Evolutionary conservation across 2,797 vertebrate species (phyloP).

Genomic region (Pyrocephalus nanus): DNA sequence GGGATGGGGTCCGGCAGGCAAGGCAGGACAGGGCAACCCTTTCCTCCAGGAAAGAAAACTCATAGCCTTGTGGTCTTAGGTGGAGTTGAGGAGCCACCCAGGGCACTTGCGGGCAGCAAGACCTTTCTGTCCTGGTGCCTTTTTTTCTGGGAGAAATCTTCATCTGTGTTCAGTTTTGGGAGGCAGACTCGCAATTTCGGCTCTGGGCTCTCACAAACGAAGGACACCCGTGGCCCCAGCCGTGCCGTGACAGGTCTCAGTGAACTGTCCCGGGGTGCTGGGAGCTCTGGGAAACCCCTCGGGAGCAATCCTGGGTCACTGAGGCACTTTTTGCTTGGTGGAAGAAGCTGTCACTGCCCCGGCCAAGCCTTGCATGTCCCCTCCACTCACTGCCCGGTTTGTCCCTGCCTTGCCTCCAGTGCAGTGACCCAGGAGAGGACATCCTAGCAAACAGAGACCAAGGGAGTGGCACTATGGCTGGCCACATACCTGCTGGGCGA

Average conservation of each 20-base stretch:
- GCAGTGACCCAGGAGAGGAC: neutral
- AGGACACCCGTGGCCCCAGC: neutral
- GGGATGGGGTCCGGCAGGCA: too few species aligned
- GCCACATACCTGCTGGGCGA: too few species aligned
- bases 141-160: neutral
- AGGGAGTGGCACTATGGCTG: accelerated
- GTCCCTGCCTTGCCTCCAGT: neutral
- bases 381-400: accelerated
- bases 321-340: neutral
- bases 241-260: accelerated
- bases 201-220: too few species aligned
- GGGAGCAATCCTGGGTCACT: too few species aligned
- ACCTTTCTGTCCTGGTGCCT: neutral
- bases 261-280: accelerated
- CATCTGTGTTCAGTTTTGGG: too few species aligned
- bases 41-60: neutral
- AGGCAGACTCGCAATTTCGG: too few species aligned
- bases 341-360: neutral
- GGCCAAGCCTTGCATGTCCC: neutral
- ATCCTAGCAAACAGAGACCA: accelerated
- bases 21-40: neutral
- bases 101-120: neutral
- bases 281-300: neutral
- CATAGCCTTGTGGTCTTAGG: neutral
- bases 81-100: neutral